phyloP scores from a whole-genome alignment of 2,113 vertebrate species.

The Callocephalon fimbriatum region DNA sequence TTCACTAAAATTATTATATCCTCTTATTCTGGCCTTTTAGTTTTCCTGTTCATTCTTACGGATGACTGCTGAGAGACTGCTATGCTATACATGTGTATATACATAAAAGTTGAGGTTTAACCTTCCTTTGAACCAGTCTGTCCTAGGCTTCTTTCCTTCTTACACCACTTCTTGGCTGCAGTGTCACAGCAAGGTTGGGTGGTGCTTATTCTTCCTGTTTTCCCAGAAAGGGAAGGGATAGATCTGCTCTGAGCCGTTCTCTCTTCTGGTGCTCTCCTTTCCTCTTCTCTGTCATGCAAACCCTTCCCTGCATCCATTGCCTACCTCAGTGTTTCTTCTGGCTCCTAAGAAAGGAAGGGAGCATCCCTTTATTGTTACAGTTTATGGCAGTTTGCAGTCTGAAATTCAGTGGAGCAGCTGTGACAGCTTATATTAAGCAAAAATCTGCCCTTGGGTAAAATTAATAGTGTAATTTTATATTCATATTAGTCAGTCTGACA shows the following conservation, averaged over 20 bases:
- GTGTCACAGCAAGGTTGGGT: not conserved
- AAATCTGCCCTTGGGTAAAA: not conserved
- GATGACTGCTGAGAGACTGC: not conserved
- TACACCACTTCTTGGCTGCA: not conserved
- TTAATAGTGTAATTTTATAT: not conserved
- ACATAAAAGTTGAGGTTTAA: rapidly evolving
- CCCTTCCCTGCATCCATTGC: rapidly evolving
- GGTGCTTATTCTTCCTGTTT: not conserved
- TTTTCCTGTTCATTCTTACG: not conserved
- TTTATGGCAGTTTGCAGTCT: not conserved
- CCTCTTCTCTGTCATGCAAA: not conserved
- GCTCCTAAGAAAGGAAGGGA: not conserved
- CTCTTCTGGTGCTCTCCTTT: not conserved
- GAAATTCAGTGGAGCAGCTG: not conserved
- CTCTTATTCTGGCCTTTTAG: not conserved
- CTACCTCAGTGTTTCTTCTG: not conserved
- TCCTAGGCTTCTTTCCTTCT: not conserved
- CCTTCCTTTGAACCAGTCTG: not conserved
- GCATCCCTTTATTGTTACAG: not conserved
- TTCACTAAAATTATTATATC: not conserved
- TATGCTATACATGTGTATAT: too few relatives aligned
- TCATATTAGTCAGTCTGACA: not conserved
- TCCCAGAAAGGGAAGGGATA: not conserved
- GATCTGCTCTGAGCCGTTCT: rapidly evolving
- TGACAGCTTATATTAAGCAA: not conserved